These are phyloP conservation scores for Danio choprae DNA, from an alignment of 2,797 vertebrate genomes.

Conservation along the genomic window DNA sequence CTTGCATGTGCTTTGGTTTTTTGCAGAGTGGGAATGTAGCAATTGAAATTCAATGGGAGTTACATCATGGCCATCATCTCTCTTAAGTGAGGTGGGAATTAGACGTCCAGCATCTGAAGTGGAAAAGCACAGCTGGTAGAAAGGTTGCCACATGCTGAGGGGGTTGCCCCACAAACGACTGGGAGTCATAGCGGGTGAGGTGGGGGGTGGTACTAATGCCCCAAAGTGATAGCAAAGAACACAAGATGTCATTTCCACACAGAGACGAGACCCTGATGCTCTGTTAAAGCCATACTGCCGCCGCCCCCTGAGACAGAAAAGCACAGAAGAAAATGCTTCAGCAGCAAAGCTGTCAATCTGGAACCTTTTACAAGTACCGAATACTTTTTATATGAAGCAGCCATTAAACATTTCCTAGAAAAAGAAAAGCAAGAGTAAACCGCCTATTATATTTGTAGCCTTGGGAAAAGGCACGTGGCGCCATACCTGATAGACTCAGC, in stretches of 20 bases:
- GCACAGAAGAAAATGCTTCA: slow-evolving; percentile 58
- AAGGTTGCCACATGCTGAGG: slow-evolving; percentile 74
- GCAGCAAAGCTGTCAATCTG: slow-evolving; percentile 77
- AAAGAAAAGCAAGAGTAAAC: slow-evolving; percentile 68
- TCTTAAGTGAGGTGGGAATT: slow-evolving; percentile 77
- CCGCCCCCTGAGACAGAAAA: slow-evolving; percentile 57
- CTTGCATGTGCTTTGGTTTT: slow-evolving; percentile 55
- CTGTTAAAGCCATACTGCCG: slow-evolving; percentile 21
- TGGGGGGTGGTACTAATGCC: slow-evolving; percentile 33
- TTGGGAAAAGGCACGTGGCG: slow-evolving; percentile 69
- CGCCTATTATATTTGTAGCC: slow-evolving; percentile 69
- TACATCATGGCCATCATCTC: slow-evolving; percentile 78
- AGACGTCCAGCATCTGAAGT: slow-evolving; percentile 75
- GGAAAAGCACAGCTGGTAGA: slow-evolving; percentile 79
- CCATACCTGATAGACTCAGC: slow-evolving; percentile 58
- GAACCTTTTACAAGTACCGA: slow-evolving; percentile 73
- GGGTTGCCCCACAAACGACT: slow-evolving; percentile 41
- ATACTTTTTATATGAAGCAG: slow-evolving; percentile 76
- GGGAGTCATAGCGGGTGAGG: slow-evolving; percentile 28
- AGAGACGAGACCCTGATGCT: slow-evolving; percentile 16
- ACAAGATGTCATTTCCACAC: slow-evolving; percentile 27
- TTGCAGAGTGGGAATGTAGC: slow-evolving; percentile 73
- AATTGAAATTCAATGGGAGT: slow-evolving; percentile 82
- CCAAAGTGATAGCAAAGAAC: slow-evolving; percentile 18
- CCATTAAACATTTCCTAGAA: slow-evolving; percentile 65